A percentile compares a stretch with the other conserved stretches of the same genome.
phyloP scores from a whole-genome alignment of 2,888 invertebrate species.

The Pachycephus smyrnensis region DNA sequence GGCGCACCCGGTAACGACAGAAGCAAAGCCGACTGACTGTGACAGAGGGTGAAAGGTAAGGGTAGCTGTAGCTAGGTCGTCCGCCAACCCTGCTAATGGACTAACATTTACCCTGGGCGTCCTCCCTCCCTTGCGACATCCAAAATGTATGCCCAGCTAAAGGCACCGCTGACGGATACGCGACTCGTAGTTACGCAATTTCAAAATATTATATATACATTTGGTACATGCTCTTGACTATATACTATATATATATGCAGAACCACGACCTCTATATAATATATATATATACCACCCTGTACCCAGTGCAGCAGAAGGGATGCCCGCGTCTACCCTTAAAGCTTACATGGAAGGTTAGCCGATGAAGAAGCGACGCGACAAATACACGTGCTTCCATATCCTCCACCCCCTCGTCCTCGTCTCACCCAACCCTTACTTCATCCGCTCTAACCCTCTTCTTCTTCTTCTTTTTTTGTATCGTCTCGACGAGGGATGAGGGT shows the following conservation, averaged over 20 bases:
- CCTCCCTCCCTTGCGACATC: not conserved
- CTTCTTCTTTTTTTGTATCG: not conserved
- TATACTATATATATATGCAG: not conserved
- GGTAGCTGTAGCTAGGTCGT: not conserved
- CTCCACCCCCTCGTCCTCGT: not conserved
- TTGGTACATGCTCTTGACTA: not conserved
- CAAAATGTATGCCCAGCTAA: conserved; percentile 11
- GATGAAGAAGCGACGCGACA: not conserved
- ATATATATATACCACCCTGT: not conserved
- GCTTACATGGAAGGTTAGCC: not conserved
- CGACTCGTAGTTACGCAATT: not conserved
- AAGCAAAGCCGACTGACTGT: not conserved
- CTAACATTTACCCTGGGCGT: conserved; percentile 14
- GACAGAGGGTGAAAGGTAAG: not conserved
- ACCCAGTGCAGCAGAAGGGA: not conserved
- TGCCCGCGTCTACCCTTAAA: not conserved
- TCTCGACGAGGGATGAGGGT: not conserved
- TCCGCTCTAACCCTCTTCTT: not conserved
- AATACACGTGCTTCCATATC: not conserved
- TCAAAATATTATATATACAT: not conserved
- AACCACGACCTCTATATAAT: not conserved
- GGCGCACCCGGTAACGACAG: not conserved
- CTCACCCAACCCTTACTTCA: not conserved
- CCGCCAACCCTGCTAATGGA: conserved; percentile 18
- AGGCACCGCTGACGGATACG: not conserved